Conservation (phyloP, 2,113 vertebrate species). For the Datnioides undecimradiatus region DNA sequence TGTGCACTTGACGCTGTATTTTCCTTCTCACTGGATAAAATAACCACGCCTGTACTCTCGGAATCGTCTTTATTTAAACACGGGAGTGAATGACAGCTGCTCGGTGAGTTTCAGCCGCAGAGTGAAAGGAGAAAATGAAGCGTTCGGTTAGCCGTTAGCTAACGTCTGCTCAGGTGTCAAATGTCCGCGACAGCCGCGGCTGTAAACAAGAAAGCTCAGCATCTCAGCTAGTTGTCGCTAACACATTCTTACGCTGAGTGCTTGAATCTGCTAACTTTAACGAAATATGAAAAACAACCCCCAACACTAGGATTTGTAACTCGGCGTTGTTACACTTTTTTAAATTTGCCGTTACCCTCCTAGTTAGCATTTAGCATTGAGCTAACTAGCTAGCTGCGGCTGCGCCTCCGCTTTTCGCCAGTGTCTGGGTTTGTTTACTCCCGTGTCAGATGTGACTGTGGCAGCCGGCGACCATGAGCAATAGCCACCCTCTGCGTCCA, state of each 20-base stretch:
- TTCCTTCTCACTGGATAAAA: background rate
- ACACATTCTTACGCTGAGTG: no score
- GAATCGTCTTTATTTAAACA: background rate
- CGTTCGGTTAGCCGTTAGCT: constrained; percentile 6
- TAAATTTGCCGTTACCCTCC: no score
- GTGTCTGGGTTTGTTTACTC: background rate
- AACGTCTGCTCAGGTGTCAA: constrained; percentile 31
- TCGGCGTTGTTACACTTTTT: no score
- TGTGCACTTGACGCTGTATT: background rate
- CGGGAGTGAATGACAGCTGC: constrained; percentile 3
- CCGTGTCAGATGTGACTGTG: constrained; percentile 76
- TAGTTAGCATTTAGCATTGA: constrained; percentile 52
- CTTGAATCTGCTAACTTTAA: no score
- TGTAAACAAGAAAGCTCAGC: constrained; percentile 42
- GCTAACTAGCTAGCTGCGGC: background rate
- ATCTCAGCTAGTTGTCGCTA: background rate
- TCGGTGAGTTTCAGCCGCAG: constrained; percentile 45
- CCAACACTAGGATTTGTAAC: accelerated
- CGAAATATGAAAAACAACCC: no score
- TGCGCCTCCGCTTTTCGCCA: background rate
- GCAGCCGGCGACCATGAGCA: constrained; percentile 90
- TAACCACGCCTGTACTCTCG: accelerated
- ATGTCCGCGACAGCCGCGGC: constrained; percentile 42
- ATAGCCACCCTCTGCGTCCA: constrained; percentile 94
- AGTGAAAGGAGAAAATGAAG: background rate